Evolutionary conservation across 2,888 invertebrate genomes (phyloP).

Genomic region (Limnephilus marmoratus): DNA sequence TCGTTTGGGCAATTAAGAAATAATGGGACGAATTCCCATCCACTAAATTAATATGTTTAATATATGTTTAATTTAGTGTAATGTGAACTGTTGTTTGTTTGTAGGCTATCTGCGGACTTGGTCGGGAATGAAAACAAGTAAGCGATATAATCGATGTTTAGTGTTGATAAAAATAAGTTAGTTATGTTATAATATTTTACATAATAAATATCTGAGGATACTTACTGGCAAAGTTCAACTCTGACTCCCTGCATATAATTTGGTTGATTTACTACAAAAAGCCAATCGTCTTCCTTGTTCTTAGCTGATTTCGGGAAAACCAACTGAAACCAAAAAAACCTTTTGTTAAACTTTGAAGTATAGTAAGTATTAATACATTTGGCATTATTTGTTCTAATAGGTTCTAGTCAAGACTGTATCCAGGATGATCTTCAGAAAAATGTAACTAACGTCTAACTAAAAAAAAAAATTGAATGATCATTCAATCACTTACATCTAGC

Average conservation of each 20-base stretch:
- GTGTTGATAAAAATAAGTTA: neutral
- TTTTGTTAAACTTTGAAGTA: neutral
- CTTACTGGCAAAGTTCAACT: slow-evolving; percentile 86
- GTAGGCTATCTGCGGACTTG: too few species aligned
- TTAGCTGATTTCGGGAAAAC: slow-evolving; percentile 80
- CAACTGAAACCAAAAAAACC: slow-evolving; percentile 70
- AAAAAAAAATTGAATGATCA: too few species aligned
- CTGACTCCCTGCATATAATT: slow-evolving; percentile 83
- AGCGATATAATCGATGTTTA: neutral
- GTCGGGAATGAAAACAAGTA: too few species aligned
- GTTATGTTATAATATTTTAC: neutral
- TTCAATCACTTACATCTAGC: too few species aligned
- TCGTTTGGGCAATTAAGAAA: too few species aligned
- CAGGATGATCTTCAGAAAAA: too few species aligned
- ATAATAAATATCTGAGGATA: slow-evolving; percentile 66
- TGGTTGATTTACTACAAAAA: slow-evolving; percentile 82
- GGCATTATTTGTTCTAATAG: neutral
- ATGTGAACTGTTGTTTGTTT: too few species aligned
- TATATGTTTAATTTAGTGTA: too few species aligned
- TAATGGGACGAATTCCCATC: too few species aligned
- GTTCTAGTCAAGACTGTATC: neutral
- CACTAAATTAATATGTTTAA: too few species aligned
- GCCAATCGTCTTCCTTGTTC: slow-evolving; percentile 81
- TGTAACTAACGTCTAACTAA: too few species aligned
- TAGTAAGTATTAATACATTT: neutral